Evolutionary conservation across 2,888 invertebrate species (phyloP).

Genomic region (Atethmia centrago): DNA sequence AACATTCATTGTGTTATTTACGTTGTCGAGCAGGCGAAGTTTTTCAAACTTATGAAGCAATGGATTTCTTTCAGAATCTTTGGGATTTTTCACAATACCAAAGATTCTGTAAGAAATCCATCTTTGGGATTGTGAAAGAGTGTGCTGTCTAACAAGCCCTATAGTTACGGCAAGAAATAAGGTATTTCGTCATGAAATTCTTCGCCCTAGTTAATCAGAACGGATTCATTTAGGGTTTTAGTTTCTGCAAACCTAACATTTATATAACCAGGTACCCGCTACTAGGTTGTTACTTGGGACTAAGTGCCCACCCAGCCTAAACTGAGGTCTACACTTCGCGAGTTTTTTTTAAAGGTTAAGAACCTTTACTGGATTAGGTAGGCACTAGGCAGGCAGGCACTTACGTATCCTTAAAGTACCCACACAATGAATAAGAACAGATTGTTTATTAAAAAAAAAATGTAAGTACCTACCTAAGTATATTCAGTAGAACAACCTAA

Average conservation of each 20-base stretch:
- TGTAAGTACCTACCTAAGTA: too few relatives aligned
- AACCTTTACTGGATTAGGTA: conserved; percentile 43
- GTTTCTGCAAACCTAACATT: background rate
- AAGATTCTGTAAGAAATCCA: too few relatives aligned
- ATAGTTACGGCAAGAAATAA: background rate
- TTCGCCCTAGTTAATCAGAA: background rate
- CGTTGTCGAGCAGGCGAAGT: background rate
- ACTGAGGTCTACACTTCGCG: conserved; percentile 44
- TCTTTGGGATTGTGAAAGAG: too few relatives aligned
- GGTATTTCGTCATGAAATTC: background rate
- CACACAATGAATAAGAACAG: background rate
- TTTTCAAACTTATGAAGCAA: background rate
- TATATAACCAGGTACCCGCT: conserved; percentile 19
- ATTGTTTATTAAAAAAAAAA: too few relatives aligned
- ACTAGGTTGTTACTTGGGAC: conserved; percentile 34
- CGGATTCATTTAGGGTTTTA: background rate
- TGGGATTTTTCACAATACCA: too few relatives aligned
- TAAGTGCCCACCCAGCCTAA: conserved; percentile 24
- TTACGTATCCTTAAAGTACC: background rate
- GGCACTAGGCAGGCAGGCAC: conserved; percentile 10
- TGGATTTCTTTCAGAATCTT: background rate
- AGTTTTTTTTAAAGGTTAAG: conserved; percentile 45
- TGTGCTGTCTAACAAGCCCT: background rate
- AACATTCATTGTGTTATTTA: background rate
- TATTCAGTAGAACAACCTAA: background rate